phyloP scores from a whole-genome alignment of 1,140 invertebrate genomes.

The Sarcophaga bullata region DNA sequence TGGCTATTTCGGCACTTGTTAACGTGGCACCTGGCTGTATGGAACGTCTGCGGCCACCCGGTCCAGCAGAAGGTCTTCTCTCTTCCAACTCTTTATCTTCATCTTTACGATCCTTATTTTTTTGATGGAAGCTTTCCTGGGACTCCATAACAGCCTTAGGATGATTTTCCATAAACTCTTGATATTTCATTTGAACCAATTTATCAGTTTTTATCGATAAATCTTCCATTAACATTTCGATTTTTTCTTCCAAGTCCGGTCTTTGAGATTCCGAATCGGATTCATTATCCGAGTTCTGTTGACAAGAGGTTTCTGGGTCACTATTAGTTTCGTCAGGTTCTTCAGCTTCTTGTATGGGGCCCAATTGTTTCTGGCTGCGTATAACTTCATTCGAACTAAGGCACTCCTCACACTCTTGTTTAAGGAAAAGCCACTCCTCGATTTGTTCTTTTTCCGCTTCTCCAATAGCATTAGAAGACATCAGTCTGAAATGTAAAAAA shows the following conservation, averaged over 20 bases:
- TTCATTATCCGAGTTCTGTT: conserved; percentile 72
- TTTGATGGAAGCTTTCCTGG: conserved; percentile 47
- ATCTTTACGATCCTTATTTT: conserved; percentile 39
- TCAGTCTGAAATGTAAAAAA: conserved; percentile 51
- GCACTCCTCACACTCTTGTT: conserved; percentile 86
- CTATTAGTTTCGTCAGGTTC: conserved; percentile 68
- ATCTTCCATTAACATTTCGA: conserved; percentile 76
- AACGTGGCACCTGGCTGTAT: conserved; percentile 70
- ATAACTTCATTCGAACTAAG: conserved; percentile 72
- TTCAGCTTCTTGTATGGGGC: conserved; percentile 72
- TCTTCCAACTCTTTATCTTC: conserved; percentile 51
- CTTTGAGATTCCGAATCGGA: conserved; percentile 71
- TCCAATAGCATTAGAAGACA: conserved; percentile 71
- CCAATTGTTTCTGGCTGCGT: conserved; percentile 69
- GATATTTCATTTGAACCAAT: conserved; percentile 70
- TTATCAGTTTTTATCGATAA: conserved; percentile 77
- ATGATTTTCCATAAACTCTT: conserved; percentile 68
- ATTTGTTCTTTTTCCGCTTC: conserved; percentile 75
- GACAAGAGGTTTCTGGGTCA: conserved; percentile 66
- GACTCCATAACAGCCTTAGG: conserved; percentile 63
- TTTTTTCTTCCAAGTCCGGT: conserved; percentile 75
- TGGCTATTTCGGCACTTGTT: conserved; percentile 69
- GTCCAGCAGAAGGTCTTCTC: conserved; percentile 49
- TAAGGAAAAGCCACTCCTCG: conserved; percentile 85
- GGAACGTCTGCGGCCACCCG: conserved; percentile 67